Evolutionary conservation across 2,113 vertebrate genomes (phyloP), one percentile per base, ranked within the genome.

Genomic region (Silurus meridionalis): DNA sequence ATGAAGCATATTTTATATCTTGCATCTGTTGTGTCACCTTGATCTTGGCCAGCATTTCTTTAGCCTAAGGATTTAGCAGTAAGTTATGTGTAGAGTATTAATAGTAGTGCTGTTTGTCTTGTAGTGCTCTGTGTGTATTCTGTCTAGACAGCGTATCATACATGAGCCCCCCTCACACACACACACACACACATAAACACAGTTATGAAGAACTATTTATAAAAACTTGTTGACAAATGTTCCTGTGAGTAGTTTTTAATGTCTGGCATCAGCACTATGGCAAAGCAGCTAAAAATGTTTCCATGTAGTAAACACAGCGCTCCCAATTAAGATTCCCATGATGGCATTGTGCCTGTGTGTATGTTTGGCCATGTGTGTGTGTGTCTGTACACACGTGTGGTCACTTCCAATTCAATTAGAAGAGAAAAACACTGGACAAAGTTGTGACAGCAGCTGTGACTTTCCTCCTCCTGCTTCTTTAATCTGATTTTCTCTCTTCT

Each of bases 201-300:
- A 37, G 8, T 37, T 71, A 71, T 0, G 67, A 8, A 71, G 28
- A 6, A 6, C 13, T 69, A 37, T 37, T 69, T 69, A 1, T 69
- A 37, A 13, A 37, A 37, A 37, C 37, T 37, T 37, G 37, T 37
- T 71, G 28, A 19, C 67, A 48, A 48, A 48, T 71, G 69, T 71
- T 74, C 71, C 71, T 52, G 3, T 50, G 46, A 74, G 46, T 46
- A 74, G 71, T 23, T 50, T 74, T 19, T 21, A 72, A 72, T 48
- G 46, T 74, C 48, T 52, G 48, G 19, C 71, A 74, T 52, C 48
- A 74, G 17, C 71, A 50, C 46, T 21, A 50, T 23, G 46, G n/a
- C n/a, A 55, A 78, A 77, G 52, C n/a, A 79, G 5, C 25, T 77
- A 9, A 79, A 79, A 53, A 79, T 79, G 57, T 58, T 79, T 79